Conservation (phyloP, 1,140 invertebrate genomes). For the Pissodes strobi region DNA sequence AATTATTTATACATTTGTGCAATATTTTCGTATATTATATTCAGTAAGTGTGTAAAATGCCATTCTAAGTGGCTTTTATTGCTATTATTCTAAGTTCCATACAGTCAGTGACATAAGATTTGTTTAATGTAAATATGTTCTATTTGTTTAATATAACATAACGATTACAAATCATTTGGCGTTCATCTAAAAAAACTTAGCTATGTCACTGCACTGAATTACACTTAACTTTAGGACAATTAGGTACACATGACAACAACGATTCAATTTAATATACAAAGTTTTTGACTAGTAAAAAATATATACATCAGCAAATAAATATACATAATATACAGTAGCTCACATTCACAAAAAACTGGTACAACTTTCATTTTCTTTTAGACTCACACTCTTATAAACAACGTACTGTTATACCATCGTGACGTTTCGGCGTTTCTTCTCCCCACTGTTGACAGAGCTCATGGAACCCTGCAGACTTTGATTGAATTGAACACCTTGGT, state of each 20-base stretch:
- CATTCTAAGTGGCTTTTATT: too few species aligned
- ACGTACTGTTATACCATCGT: slow-evolving; percentile 62
- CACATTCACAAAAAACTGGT: slow-evolving; percentile 39
- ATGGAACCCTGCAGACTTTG: slow-evolving; percentile 61
- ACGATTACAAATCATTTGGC: too few species aligned
- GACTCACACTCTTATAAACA: slow-evolving; percentile 42
- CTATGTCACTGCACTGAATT: neutral
- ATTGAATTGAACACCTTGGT: slow-evolving; percentile 57
- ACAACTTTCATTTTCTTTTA: slow-evolving; percentile 42
- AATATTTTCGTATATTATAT: neutral
- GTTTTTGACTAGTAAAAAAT: slow-evolving; percentile 26
- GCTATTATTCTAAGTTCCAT: too few species aligned
- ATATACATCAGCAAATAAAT: slow-evolving; percentile 1
- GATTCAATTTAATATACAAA: neutral
- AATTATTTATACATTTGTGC: neutral
- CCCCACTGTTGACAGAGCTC: slow-evolving; percentile 61
- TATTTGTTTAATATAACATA: too few species aligned
- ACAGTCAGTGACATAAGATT: too few species aligned
- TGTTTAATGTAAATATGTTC: too few species aligned
- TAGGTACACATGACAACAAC: too few species aligned
- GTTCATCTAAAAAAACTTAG: too few species aligned
- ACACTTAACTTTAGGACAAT: neutral
- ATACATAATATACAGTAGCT: slow-evolving; percentile 20
- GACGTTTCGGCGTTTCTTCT: slow-evolving; percentile 61
- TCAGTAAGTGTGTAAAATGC: too few species aligned